These are phyloP conservation scores for Empidonax alnorum DNA, from an alignment of 2,113 vertebrate genomes.

Conservation along the genomic window DNA sequence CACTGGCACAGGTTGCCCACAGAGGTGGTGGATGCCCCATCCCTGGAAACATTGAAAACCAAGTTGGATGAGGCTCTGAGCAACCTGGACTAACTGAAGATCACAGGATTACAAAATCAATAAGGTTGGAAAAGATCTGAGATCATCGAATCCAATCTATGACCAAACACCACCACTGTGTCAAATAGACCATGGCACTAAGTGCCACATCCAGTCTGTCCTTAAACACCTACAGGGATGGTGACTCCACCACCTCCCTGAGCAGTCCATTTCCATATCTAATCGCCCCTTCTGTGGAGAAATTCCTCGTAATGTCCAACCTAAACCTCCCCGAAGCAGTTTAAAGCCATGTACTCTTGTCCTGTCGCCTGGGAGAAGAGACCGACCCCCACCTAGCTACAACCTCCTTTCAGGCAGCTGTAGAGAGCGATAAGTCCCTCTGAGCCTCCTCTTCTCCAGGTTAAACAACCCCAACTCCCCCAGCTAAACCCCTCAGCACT, in stretches of 20 bases:
- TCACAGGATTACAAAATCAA: accelerated
- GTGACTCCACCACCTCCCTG: neutral
- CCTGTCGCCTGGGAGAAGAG: neutral
- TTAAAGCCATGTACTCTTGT: neutral
- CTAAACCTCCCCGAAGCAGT: neutral
- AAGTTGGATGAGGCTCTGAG: accelerated
- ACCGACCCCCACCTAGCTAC: neutral
- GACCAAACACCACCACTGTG: neutral
- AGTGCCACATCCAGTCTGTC: neutral
- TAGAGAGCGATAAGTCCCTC: accelerated
- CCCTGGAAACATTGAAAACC: accelerated
- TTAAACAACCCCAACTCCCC: accelerated
- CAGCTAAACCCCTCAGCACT: accelerated
- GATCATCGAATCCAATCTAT: neutral
- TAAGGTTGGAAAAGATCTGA: too few species aligned
- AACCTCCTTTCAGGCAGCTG: too few species aligned
- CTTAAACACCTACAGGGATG: neutral
- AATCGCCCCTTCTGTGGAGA: neutral
- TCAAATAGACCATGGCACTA: neutral
- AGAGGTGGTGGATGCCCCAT: accelerated
- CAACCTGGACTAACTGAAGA: neutral
- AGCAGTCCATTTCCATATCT: neutral
- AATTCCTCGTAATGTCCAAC: neutral
- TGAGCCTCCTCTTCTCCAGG: accelerated
- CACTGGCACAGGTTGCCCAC: neutral